phyloP scores from a whole-genome alignment of 2,888 invertebrate species.

The Terebella lapidaria region DNA sequence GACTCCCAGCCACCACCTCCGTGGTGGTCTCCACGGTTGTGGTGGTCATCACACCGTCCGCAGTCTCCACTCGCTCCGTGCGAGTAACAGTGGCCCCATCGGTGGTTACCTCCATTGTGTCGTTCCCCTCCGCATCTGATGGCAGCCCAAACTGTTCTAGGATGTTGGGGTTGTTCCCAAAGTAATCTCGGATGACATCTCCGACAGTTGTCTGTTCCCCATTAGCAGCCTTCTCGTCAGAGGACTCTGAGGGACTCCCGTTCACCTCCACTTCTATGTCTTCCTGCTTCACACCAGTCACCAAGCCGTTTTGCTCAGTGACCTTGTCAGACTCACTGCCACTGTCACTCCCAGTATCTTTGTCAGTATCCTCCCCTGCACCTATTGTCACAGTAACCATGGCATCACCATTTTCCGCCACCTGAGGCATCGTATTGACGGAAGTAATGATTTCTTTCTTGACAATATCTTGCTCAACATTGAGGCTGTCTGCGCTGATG shows the following conservation, averaged over 20 bases:
- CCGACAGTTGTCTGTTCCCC: not conserved
- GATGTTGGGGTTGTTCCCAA: not conserved
- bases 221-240: not conserved
- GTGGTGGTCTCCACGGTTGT: not conserved
- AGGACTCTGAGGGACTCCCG: not conserved
- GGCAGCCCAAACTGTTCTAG: slow-evolving; percentile 7
- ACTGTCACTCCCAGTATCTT: not conserved
- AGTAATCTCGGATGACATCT: slow-evolving; percentile 6
- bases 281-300: too few relatives aligned
- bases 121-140: not conserved
- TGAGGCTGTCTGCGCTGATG: not conserved
- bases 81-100: not conserved
- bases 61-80: not conserved
- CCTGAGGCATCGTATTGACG: too few relatives aligned
- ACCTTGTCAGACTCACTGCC: not conserved
- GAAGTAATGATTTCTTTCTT: too few relatives aligned
- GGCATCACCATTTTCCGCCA: not conserved
- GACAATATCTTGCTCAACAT: not conserved
- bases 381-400: not conserved
- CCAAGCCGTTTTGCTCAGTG: not conserved
- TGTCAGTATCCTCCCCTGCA: not conserved
- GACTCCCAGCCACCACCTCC: not conserved
- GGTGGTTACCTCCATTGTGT: not conserved
- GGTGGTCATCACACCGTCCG: not conserved
- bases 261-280: not conserved